phyloP scores from a whole-genome alignment of 2,113 vertebrate species.

The Cheirogaleus medius region DNA sequence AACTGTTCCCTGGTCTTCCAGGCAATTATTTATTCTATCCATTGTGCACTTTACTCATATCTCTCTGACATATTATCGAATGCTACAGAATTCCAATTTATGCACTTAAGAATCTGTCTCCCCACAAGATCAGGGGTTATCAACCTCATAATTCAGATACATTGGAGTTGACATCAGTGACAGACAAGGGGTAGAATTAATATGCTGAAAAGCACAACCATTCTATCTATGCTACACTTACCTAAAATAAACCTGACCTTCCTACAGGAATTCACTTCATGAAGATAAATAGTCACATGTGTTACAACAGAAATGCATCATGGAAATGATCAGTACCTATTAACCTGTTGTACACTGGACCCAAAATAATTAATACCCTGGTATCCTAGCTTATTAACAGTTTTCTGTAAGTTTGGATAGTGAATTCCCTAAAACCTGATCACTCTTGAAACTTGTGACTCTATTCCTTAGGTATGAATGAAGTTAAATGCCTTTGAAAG shows the following conservation, averaged over 20 bases:
- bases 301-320: neutral
- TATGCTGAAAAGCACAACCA: neutral
- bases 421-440: neutral
- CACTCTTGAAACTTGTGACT: neutral
- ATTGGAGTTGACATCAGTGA: neutral
- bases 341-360: neutral
- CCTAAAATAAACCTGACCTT: neutral
- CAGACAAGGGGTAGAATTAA: neutral
- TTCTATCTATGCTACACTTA: neutral
- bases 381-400: neutral
- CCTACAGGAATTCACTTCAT: neutral
- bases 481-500: neutral
- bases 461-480: neutral
- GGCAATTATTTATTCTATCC: neutral
- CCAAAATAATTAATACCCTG: neutral
- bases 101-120: neutral
- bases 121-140: neutral
- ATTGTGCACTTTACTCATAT: neutral
- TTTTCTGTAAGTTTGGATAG: neutral
- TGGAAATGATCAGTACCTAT: neutral
- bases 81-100: neutral
- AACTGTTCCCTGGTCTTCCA: neutral
- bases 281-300: neutral
- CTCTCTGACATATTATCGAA: neutral
- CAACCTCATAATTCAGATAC: slow-evolving; percentile 5